These are phyloP conservation scores for cattle (Bos taurus) DNA, from an alignment of 2,113 vertebrate genomes.

Conservation along the genomic window DNA sequence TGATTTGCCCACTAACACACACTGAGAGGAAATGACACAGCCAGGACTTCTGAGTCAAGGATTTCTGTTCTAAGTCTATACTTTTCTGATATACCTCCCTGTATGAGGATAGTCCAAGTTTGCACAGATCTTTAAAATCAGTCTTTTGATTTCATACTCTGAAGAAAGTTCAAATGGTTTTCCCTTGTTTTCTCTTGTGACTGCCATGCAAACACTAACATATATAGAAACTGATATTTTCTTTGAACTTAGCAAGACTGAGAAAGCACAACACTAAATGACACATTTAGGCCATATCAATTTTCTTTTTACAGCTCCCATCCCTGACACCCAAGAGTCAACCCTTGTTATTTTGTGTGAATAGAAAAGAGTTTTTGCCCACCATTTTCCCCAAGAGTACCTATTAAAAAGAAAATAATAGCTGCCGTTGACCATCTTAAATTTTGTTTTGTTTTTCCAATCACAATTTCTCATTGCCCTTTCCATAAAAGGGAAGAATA, in stretches of 20 bases:
- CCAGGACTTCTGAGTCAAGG: background rate
- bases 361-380: background rate
- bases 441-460: slow-evolving; percentile 3
- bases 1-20: background rate
- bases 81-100: background rate
- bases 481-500: slow-evolving; percentile 4
- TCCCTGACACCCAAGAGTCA: background rate
- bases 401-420: slow-evolving; percentile 10
- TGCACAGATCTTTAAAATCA: slow-evolving; percentile 9
- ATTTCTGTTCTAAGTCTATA: background rate
- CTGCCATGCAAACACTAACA: background rate
- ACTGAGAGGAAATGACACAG: background rate
- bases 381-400: background rate
- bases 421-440: background rate
- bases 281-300: background rate
- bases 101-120: background rate
- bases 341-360: background rate
- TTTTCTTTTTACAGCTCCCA: background rate
- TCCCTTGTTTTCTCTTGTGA: slow-evolving; percentile 38
- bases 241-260: slow-evolving; percentile 59
- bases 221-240: slow-evolving; percentile 25
- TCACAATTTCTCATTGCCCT: background rate
- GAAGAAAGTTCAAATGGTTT: slow-evolving; percentile 20
- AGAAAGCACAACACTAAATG: slow-evolving; percentile 18
- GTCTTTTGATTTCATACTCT: slow-evolving; percentile 37